Evolutionary conservation across 2,113 vertebrate species (phyloP).

Genomic region (Egretta garzetta): DNA sequence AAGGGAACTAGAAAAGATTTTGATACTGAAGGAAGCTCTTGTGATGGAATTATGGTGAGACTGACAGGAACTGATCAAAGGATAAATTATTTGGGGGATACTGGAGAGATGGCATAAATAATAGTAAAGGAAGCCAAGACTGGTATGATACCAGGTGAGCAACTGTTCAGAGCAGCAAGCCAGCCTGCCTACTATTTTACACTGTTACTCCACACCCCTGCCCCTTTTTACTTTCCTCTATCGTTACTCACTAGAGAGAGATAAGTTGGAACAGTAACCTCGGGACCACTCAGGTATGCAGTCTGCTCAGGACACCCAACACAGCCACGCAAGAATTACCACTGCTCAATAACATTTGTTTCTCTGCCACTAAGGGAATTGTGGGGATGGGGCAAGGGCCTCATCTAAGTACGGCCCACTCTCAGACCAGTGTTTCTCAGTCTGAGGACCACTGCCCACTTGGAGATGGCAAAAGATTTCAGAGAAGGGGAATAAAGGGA

Average conservation of each 20-base stretch:
- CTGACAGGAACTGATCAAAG: neutral
- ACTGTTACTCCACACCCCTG: accelerated
- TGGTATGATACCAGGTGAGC: neutral
- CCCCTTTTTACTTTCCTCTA: neutral
- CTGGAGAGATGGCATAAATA: neutral
- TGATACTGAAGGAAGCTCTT: neutral
- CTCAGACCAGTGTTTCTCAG: accelerated
- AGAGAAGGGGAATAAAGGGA: neutral
- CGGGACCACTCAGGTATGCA: neutral
- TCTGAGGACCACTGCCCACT: neutral
- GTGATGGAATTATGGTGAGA: neutral
- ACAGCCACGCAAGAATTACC: neutral
- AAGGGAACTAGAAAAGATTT: neutral
- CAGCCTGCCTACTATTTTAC: neutral
- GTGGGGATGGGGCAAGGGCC: neutral
- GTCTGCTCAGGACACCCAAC: neutral
- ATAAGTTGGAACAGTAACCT: neutral
- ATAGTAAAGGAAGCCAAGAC: neutral
- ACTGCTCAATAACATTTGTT: neutral
- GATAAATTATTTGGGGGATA: neutral
- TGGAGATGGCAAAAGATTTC: neutral
- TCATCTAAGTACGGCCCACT: neutral
- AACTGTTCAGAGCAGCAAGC: neutral
- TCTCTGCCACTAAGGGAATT: neutral
- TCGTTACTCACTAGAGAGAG: neutral